Evolutionary conservation across 92 coral and sea anemone species (phyloP).

Genomic region (Parazoanthus atlanticus): DNA sequence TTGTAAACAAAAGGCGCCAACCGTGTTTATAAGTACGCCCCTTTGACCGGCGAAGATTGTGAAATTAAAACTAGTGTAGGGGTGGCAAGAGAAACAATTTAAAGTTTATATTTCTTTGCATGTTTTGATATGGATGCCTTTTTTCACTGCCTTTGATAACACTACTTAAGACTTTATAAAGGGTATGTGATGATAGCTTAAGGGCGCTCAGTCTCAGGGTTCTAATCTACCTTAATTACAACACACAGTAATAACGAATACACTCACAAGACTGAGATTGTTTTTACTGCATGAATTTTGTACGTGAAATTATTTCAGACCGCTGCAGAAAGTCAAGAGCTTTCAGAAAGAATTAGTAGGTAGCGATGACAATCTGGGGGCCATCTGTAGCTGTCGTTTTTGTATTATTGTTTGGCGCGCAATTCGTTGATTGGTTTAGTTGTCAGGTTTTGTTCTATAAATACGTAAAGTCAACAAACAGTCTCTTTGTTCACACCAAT

Average conservation of each 20-base stretch:
- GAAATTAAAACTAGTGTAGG: constrained; percentile 11
- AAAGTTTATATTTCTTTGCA: constrained; percentile 8
- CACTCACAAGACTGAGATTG: constrained; percentile 24
- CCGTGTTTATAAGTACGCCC: constrained; percentile 10
- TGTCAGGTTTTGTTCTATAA: constrained; percentile 68
- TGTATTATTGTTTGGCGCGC: constrained; percentile 62
- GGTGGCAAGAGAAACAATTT: constrained; percentile 33
- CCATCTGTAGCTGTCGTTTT: constrained; percentile 49
- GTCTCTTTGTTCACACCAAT: constrained; percentile 74
- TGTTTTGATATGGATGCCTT: constrained; percentile 23
- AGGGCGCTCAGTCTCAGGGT: constrained; percentile 3
- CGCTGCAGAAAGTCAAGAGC: constrained; percentile 36
- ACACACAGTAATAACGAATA: constrained; percentile 13
- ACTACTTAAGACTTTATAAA: constrained; percentile 29
- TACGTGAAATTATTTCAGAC: constrained; percentile 3
- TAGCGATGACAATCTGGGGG: constrained; percentile 34
- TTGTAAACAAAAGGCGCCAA: constrained; percentile 9
- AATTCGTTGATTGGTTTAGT: constrained; percentile 68
- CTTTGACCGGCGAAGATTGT: background rate
- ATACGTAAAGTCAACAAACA: constrained; percentile 69
- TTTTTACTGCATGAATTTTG: constrained; percentile 21
- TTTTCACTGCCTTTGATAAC: constrained; percentile 12
- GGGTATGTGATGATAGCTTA: constrained; percentile 34
- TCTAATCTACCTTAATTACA: constrained; percentile 42
- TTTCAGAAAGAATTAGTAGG: background rate